Conservation (phyloP, 2,888 invertebrate genomes). For the Periphyllus acericola region DNA sequence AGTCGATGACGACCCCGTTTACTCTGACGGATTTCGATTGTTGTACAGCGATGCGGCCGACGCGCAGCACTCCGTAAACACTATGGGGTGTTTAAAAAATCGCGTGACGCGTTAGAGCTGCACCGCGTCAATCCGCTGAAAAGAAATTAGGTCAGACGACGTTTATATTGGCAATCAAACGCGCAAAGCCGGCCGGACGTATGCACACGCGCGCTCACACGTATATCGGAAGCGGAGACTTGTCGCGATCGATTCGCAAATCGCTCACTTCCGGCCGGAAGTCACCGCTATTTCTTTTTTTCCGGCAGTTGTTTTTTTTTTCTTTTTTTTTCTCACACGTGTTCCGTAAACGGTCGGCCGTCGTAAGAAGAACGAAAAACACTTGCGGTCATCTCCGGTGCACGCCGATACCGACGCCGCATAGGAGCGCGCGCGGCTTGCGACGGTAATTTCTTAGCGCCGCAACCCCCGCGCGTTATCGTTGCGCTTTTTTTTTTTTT, state of each 20-base stretch:
- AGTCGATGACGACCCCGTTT: too few relatives aligned
- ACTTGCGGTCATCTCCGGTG: background rate
- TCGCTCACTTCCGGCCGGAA: conserved; percentile 55
- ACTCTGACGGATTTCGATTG: too few relatives aligned
- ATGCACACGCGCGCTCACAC: background rate
- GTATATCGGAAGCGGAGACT: conserved; percentile 36
- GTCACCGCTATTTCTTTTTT: conserved; percentile 30
- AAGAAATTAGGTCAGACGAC: conserved; percentile 2
- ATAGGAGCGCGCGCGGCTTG: too few relatives aligned
- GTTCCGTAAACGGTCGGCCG: conserved; percentile 38
- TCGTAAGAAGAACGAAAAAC: background rate
- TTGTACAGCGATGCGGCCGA: too few relatives aligned
- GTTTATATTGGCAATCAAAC: conserved; percentile 5
- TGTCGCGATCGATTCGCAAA: conserved; percentile 52
- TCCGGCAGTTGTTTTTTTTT: conserved; percentile 36
- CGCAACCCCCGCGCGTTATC: too few relatives aligned
- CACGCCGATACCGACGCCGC: too few relatives aligned
- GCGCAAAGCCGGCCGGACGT: too few relatives aligned
- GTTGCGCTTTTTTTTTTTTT: too few relatives aligned
- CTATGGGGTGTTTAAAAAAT: too few relatives aligned
- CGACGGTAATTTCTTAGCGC: too few relatives aligned
- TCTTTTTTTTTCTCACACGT: background rate
- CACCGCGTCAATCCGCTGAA: background rate
- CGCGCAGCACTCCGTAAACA: too few relatives aligned
- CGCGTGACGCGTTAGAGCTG: too few relatives aligned